Base-by-base conservation (phyloP, 1,140 invertebrate genomes). In the Paramacrobiotus metropolitanus region DNA sequence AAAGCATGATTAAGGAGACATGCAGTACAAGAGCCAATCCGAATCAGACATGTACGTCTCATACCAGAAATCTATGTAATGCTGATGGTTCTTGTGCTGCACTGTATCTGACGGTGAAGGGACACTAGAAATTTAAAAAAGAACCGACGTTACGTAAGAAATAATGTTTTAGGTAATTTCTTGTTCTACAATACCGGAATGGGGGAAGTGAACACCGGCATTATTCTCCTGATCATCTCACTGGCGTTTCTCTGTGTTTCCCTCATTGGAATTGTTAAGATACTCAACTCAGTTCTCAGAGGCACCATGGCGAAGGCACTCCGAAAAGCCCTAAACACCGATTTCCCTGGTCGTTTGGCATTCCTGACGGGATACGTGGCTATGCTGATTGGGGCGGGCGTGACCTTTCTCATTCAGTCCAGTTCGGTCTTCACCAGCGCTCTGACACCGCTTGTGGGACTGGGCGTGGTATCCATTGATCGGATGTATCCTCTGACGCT, bases 221-320 rank as follows among this genome's bases (percentile, higher is more conserved):
- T 72, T 2, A 66, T 79, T 29, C 64, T 81, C 30, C 61, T 81
- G 18, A 68, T 74, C 0, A 61, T 73, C 24, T 75, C 80, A 0
- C 67, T 82, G 2, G 28, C 77, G 2, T 61, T 77, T 0, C 71
- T 82, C 2, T 55, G 48, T 24, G 15, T 24, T 15, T 55, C 48
- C 15, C 48, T 55, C 15, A 21, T 55, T 21, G 48, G 48, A 9
- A 55, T 55, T 24, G 48, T 55, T 21, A 55, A 55, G 48, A 55
- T 55, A 9, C 48, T 55, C 15, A 55, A 55, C 21, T 55, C 48
- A 15, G 24, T 55, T 21, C 15, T 55, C 15, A 55, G 24, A 24
- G 48, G 48, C 9, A 24, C 66, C 21, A 68, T 74, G 28, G 69
- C 71, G 0, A 62, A 62, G 44, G 55, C 70, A 30, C 64, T 73